Conservation (phyloP, 2,888 invertebrate species). For the Colostygia pectinataria region DNA sequence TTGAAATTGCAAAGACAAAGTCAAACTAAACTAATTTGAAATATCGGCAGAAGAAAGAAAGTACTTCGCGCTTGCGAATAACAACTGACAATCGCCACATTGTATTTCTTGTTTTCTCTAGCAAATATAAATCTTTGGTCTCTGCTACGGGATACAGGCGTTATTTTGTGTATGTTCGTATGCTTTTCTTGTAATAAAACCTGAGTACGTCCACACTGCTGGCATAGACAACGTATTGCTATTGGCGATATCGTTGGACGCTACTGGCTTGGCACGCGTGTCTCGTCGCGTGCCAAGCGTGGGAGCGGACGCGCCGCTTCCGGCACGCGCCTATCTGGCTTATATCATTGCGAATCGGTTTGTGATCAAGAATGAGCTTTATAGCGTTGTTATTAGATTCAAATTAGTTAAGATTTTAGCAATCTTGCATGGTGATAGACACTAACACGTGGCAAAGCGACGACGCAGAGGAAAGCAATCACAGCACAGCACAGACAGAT, state of each 20-base stretch:
- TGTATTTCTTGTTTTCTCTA: too few species aligned
- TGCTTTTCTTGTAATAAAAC: neutral
- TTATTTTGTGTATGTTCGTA: too few species aligned
- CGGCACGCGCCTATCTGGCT: slow-evolving; percentile 51
- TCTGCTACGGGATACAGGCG: too few species aligned
- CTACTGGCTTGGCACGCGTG: slow-evolving; percentile 34
- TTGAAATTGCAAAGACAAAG: too few species aligned
- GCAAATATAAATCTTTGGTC: too few species aligned
- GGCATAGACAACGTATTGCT: slow-evolving; percentile 11
- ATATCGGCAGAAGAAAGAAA: too few species aligned
- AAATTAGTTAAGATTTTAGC: neutral
- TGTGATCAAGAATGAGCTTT: neutral
- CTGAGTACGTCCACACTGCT: slow-evolving; percentile 16
- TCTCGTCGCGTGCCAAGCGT: slow-evolving; percentile 68
- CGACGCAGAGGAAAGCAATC: too few species aligned
- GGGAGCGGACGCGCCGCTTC: slow-evolving; percentile 68
- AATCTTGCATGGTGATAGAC: neutral
- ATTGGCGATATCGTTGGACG: slow-evolving; percentile 16
- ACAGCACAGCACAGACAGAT: too few species aligned
- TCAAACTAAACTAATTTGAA: too few species aligned
- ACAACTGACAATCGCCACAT: too few species aligned
- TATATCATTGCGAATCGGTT: slow-evolving; percentile 1
- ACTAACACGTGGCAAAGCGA: too few species aligned
- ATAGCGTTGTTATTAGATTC: neutral
- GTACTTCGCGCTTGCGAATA: too few species aligned